A percentile compares a stretch with the other conserved stretches of the same genome.
phyloP scores from a whole-genome alignment of 2,113 vertebrate species.

The Syngnathus typhle region DNA sequence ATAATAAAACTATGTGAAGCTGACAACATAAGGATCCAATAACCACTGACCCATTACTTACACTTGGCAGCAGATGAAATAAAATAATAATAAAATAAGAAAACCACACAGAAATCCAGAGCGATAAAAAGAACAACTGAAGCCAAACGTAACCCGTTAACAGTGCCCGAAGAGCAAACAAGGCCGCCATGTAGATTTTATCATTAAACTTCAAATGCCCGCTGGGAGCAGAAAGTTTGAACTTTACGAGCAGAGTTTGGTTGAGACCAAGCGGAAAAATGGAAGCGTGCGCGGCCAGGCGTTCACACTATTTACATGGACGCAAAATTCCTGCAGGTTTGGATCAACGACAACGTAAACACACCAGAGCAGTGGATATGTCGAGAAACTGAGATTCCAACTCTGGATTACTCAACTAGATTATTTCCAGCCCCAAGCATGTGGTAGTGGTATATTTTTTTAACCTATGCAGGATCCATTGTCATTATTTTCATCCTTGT shows the following conservation, averaged over 20 bases:
- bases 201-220: slow-evolving; percentile 3
- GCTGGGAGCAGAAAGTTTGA: slow-evolving; percentile 15
- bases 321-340: slow-evolving; percentile 6
- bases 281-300: neutral
- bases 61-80: slow-evolving; percentile 16
- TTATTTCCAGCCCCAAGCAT: neutral
- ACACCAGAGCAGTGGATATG: neutral
- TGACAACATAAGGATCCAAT: slow-evolving; percentile 20
- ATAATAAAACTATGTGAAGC: slow-evolving; percentile 7
- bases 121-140: slow-evolving; percentile 4
- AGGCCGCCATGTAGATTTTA: slow-evolving; percentile 12
- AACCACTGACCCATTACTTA: slow-evolving; percentile 21
- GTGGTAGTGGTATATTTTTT: neutral
- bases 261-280: neutral
- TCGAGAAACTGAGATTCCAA: neutral
- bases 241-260: neutral
- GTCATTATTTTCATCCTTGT: neutral
- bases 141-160: slow-evolving; percentile 11
- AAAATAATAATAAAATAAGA: neutral
- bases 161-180: slow-evolving; percentile 4
- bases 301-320: neutral
- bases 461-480: neutral
- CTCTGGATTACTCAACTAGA: neutral
- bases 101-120: neutral
- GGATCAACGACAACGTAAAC: slow-evolving; percentile 8